Conservation (phyloP, 2,888 invertebrate genomes). For the Cataglyphis livida region DNA sequence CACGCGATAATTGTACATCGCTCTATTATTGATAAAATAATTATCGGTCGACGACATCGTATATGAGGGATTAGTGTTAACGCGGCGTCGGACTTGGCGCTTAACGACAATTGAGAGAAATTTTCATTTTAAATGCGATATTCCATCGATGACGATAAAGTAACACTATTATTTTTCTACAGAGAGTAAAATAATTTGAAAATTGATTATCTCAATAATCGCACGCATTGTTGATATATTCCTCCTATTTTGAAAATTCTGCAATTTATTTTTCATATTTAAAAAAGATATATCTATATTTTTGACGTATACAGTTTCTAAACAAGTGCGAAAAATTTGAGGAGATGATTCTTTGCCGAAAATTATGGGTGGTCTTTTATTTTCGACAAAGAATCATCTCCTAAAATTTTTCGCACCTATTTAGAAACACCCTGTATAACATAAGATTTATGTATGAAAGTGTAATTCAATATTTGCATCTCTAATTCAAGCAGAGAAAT, state of each 20-base stretch:
- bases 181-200: not conserved
- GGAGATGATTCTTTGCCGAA: too few relatives aligned
- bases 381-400: too few relatives aligned
- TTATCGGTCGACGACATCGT: slow-evolving; percentile 34
- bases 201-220: not conserved
- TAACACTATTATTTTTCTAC: not conserved
- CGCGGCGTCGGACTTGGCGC: not conserved
- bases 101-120: not conserved
- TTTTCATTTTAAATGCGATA: not conserved
- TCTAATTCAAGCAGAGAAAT: slow-evolving; percentile 1
- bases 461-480: not conserved
- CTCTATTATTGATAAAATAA: slow-evolving; percentile 53
- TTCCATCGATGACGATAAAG: not conserved
- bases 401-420: too few relatives aligned
- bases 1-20: slow-evolving; percentile 46
- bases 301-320: too few relatives aligned
- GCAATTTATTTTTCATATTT: not conserved
- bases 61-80: slow-evolving; percentile 31
- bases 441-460: not conserved
- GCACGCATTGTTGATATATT: not conserved
- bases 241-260: not conserved
- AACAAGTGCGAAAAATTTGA: too few relatives aligned
- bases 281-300: not conserved
- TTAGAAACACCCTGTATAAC: not conserved
- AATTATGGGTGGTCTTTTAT: too few relatives aligned